Conservation (phyloP, 2,113 vertebrate genomes). For the Amia ocellicauda region DNA sequence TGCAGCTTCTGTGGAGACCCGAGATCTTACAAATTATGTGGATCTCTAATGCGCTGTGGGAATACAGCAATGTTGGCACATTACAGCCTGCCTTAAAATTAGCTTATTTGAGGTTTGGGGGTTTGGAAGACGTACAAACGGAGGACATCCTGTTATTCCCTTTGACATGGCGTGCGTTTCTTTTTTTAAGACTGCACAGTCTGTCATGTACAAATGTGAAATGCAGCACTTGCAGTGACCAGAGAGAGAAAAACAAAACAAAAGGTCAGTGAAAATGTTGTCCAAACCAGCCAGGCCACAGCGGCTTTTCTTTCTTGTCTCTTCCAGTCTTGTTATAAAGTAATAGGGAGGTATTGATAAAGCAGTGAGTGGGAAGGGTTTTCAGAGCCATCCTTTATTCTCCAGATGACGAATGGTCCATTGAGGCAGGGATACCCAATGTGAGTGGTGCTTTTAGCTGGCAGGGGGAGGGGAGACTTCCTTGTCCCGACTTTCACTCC, state of each 20-base stretch:
- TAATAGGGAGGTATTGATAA: slow-evolving; percentile 1
- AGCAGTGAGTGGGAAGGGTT: slow-evolving; percentile 33
- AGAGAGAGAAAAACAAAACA: background rate
- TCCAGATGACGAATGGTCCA: slow-evolving; percentile 44
- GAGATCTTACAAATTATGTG: slow-evolving; percentile 26
- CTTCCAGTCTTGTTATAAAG: background rate
- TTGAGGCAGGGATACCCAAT: slow-evolving; percentile 57
- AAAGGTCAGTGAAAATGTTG: background rate
- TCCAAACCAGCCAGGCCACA: background rate
- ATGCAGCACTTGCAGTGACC: background rate
- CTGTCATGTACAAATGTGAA: background rate
- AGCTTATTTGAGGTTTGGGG: slow-evolving; percentile 62
- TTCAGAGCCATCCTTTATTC: slow-evolving; percentile 54
- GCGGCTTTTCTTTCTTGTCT: background rate
- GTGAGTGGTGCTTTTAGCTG: slow-evolving; percentile 46
- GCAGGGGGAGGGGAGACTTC: slow-evolving; percentile 37
- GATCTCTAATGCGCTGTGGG: slow-evolving; percentile 39
- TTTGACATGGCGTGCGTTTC: background rate
- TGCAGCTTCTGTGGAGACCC: slow-evolving; percentile 38
- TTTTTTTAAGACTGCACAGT: slow-evolving; percentile 1
- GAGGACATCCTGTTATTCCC: slow-evolving; percentile 41
- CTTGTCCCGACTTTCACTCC: slow-evolving; percentile 33
- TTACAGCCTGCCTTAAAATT: slow-evolving; percentile 51
- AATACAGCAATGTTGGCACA: slow-evolving; percentile 54
- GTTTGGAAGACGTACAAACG: slow-evolving; percentile 47